These are phyloP conservation scores for Cabera pusaria DNA, from an alignment of 2,888 invertebrate genomes.

Conservation along the genomic window DNA sequence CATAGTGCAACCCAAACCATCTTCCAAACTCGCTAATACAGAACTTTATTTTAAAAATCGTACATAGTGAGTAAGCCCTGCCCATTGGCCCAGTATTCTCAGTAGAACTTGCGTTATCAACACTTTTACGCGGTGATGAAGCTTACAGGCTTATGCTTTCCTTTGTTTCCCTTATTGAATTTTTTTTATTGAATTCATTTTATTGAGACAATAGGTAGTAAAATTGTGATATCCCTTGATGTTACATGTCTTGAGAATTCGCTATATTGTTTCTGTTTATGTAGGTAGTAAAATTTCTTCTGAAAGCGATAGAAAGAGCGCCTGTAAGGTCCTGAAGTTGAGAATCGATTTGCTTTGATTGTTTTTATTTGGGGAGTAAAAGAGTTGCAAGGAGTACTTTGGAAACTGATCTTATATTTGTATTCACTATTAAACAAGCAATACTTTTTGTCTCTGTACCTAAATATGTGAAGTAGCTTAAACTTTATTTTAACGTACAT, in stretches of 20 bases:
- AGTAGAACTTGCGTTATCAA: slow-evolving; percentile 49
- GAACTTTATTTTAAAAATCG: too few species aligned
- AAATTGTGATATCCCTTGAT: slow-evolving; percentile 19
- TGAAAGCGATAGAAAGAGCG: slow-evolving; percentile 10
- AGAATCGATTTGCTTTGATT: slow-evolving; percentile 11
- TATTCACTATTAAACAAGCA: too few species aligned
- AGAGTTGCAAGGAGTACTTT: slow-evolving; percentile 1
- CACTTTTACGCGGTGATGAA: slow-evolving; percentile 39
- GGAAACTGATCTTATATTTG: too few species aligned
- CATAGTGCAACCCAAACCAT: too few species aligned
- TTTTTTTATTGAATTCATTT: slow-evolving; percentile 26
- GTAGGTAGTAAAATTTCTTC: slow-evolving; percentile 19
- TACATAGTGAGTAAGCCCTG: slow-evolving; percentile 6
- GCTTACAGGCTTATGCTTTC: slow-evolving; percentile 32
- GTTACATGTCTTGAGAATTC: slow-evolving; percentile 25
- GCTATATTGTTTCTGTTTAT: slow-evolving; percentile 25
- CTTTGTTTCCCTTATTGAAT: slow-evolving; percentile 30
- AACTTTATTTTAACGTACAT: too few species aligned
- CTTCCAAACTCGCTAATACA: too few species aligned
- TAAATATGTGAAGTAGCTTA: too few species aligned
- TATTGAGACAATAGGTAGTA: slow-evolving; percentile 22
- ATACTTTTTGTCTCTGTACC: too few species aligned
- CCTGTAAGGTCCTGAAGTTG: slow-evolving; percentile 6
- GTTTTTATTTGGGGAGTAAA: slow-evolving; percentile 13
- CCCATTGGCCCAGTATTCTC: slow-evolving; percentile 36